Base-by-base conservation (phyloP, 2,888 invertebrate species). In the Parapristionchus giblindavisi region DNA sequence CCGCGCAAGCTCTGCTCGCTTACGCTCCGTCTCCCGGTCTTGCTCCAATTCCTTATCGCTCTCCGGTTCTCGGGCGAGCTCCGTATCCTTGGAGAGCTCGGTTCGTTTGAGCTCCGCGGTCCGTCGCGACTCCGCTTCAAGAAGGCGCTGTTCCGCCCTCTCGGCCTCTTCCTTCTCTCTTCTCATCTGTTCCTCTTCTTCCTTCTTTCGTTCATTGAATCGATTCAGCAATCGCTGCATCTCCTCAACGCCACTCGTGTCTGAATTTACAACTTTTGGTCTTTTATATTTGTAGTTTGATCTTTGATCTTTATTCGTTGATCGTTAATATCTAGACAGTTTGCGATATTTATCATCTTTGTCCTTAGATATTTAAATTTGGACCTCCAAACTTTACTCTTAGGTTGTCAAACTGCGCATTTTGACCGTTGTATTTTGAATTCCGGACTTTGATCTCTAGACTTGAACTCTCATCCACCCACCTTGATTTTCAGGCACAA, bases 211-310 rank as follows among this genome's bases (percentile, higher is more conserved):
- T 29, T 58, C 38, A 11, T 21, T 58, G 71, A 71, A 71, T 17
- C 24, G 54, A 43, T n/a, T 56, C 38, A 71, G 58, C 56, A 71
- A 29, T n/a, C 71, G 54, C 71, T 71, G 71, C 71, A 71, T 71
- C 43, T 71, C 71, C 21, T 29, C 58, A 36, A 71, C 58, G 21
- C 71, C 71, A 27, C 61, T 61, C 34, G 51, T 43, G 40, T 29
- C 71, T 48, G 29, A 52, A 8, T 8, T 24, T 52, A n/a, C n/a
- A 52, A 52, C 21, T 24, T n/a, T 4, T n/a, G 52, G 24, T 6
- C 5, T 3, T n/a, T 24, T 27, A 54, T n/a, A n/a, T n/a, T n/a
- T n/a, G n/a, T n/a, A n/a, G n/a, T n/a, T n/a, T n/a, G n/a, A n/a
- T n/a, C n/a, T n/a, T n/a, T n/a, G 58, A 38, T 24, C 2, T 38